A percentile compares a stretch with the other conserved stretches of the same genome.
phyloP scores from a whole-genome alignment of 2,797 vertebrate species.

The Lepidocolaptes lacrymiger region DNA sequence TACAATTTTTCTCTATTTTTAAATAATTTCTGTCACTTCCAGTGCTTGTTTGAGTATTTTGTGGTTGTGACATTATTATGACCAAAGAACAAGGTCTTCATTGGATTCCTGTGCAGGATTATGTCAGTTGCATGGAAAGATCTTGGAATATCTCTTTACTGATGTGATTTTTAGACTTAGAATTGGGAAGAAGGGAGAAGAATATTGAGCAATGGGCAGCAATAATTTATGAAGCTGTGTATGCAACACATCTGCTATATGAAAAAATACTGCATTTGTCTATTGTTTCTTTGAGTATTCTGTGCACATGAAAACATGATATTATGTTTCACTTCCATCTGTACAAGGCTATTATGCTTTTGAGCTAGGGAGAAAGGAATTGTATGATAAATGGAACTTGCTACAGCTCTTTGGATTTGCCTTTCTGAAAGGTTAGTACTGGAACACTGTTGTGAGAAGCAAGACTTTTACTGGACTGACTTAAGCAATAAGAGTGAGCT shows the following conservation, averaged over 20 bases:
- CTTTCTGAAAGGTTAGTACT: neutral
- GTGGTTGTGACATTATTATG: neutral
- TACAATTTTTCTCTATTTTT: neutral
- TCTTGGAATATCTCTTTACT: neutral
- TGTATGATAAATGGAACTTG: neutral
- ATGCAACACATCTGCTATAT: neutral
- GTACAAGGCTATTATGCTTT: neutral
- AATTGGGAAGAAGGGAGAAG: neutral
- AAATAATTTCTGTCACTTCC: neutral
- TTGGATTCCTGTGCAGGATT: neutral
- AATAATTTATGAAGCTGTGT: neutral
- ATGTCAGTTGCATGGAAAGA: neutral
- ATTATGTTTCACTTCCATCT: neutral
- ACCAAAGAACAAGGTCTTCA: neutral
- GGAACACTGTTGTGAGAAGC: neutral
- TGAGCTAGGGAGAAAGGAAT: neutral
- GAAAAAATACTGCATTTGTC: neutral
- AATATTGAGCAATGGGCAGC: neutral
- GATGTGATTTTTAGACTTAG: neutral
- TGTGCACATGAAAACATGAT: neutral
- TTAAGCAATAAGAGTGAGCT: neutral
- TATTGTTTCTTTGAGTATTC: neutral
- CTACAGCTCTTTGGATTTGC: neutral
- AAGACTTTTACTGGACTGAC: neutral
- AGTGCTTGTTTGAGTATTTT: neutral